Evolutionary conservation across 2,888 invertebrate species (phyloP).

Genomic region (Eucera pruinosa): DNA sequence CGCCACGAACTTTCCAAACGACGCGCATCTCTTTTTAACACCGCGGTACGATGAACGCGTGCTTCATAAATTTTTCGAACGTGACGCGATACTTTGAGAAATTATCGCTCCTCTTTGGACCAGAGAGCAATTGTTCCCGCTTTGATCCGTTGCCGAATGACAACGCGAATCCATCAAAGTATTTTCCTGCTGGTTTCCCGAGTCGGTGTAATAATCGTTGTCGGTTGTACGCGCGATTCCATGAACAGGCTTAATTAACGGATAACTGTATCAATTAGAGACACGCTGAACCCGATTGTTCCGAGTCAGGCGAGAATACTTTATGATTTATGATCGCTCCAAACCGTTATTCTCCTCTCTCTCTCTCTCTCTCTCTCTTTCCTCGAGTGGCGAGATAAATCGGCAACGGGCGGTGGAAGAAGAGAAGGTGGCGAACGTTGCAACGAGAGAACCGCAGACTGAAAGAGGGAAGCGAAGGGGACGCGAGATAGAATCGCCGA

Average conservation of each 20-base stretch:
- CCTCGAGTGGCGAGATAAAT: conserved; percentile 32
- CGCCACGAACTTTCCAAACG: too few relatives aligned
- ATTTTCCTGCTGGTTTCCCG: too few relatives aligned
- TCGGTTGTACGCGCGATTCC: conserved; percentile 38
- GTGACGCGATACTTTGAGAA: too few relatives aligned
- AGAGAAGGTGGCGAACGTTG: conserved; percentile 11
- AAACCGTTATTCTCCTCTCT: conserved; percentile 57
- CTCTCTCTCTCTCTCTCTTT: too few relatives aligned
- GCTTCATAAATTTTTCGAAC: too few relatives aligned
- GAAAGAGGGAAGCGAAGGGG: not conserved
- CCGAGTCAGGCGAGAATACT: conserved; percentile 39
- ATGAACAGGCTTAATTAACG: conserved; percentile 45
- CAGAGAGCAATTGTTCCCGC: too few relatives aligned
- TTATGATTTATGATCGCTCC: conserved; percentile 50
- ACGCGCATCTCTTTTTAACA: too few relatives aligned
- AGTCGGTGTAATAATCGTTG: not conserved
- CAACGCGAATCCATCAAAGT: too few relatives aligned
- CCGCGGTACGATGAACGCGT: too few relatives aligned
- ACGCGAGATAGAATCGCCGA: conserved; percentile 48
- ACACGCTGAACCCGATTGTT: conserved; percentile 43
- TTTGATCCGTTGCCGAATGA: too few relatives aligned
- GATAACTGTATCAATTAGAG: conserved; percentile 60
- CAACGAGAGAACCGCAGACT: conserved; percentile 7
- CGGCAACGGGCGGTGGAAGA: not conserved
- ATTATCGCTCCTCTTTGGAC: too few relatives aligned